phyloP scores from a whole-genome alignment of 2,113 vertebrate species.

The Oxygymnocypris stewartii region DNA sequence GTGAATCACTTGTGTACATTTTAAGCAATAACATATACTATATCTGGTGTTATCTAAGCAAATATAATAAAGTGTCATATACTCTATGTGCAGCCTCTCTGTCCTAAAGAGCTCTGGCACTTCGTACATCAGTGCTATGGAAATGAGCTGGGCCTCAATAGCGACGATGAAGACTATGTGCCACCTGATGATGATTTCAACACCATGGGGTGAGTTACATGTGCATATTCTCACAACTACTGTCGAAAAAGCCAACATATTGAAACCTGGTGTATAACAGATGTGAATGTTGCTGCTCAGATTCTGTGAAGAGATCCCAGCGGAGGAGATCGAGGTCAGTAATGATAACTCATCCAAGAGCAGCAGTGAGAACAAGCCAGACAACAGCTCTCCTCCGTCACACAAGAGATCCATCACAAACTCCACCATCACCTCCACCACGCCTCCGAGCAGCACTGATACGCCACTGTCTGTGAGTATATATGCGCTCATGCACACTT shows the following conservation, averaged over 20 bases:
- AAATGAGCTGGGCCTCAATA: conserved; percentile 94
- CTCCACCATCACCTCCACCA: conserved; percentile 77
- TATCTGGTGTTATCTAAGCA: not conserved
- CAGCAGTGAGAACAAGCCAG: conserved; percentile 89
- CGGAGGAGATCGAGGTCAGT: conserved; percentile 91
- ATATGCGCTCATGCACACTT: not conserved
- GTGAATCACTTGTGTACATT: too few relatives aligned
- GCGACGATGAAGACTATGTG: conserved; percentile 96
- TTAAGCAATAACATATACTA: not conserved
- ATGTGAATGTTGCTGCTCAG: conserved; percentile 66
- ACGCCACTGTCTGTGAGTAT: conserved; percentile 81
- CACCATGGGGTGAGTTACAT: conserved; percentile 90
- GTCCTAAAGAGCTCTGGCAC: conserved; percentile 99
- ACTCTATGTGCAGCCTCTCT: conserved; percentile 81
- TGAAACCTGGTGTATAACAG: not conserved
- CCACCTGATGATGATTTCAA: conserved; percentile 98
- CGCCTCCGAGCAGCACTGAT: conserved; percentile 82
- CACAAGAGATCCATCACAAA: conserved; percentile 88
- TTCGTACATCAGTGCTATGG: conserved; percentile 99
- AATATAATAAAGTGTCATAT: not conserved
- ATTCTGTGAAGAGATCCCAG: conserved; percentile 96
- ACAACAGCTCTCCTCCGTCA: conserved; percentile 83
- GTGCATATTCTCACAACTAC: not conserved
- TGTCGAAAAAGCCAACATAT: not conserved
- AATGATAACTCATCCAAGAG: conserved; percentile 95